Evolutionary conservation across 2,797 vertebrate genomes (phyloP), one percentile per base, ranked within the genome.

Genomic region (Clarias fuscus): DNA sequence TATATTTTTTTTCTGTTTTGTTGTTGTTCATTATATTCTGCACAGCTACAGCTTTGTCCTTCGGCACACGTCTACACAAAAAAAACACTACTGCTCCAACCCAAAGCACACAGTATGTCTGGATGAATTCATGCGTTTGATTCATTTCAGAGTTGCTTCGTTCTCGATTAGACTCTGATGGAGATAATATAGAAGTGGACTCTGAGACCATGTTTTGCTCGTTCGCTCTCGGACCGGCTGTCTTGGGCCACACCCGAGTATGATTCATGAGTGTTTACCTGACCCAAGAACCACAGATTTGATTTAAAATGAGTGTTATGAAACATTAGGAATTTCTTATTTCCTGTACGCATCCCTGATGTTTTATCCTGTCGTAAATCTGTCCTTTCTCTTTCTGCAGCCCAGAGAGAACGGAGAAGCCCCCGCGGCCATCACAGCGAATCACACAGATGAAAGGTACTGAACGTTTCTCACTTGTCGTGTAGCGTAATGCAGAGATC

Each of bases 361-460:
- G 13, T 48, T 43, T 27, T 1, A 72, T 73, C 27, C 22, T 59
- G 15, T 43, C n/a, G 4, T 53, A 13, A 71, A 48, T 24, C n/a
- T 56, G 40, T 27, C 20, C 30, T 43, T 73, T 72, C 4, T 85
- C 53, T 85, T 59, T 86, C 68, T 24, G 68, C 37, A 65, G 2
- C 78, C 87, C 71, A 91, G 93, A 92, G 91, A 91, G 88, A 89
- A 89, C 73, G 90, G 58, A 84, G 90, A 85, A 53, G 33, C 84
- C 27, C 75, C 61, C 59, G 89, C 64, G 0, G 43, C 68, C 80
- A 89, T 77, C 73, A 68, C 79, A 83, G 59, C 73, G 20, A 85
- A 91, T 70, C 58, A 20, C 0, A 64, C 62, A 27, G 91, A 90
- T 37, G 75, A 86, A 64, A 93, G 94, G 95, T 95, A 90, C 68